Conservation (phyloP, 2,113 vertebrate genomes). For the Hemicordylus capensis region DNA sequence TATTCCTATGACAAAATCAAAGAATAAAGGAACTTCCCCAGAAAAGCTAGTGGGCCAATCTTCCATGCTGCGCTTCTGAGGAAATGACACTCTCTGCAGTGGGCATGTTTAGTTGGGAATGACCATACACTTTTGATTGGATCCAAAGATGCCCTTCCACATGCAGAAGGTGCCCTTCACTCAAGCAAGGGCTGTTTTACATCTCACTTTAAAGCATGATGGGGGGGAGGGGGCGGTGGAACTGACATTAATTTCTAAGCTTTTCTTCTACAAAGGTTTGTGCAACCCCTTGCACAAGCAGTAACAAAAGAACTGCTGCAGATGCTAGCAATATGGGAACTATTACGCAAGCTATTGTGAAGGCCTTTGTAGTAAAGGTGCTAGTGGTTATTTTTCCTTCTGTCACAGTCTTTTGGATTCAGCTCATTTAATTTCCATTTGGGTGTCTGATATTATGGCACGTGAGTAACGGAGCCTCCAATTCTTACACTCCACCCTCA, state of each 20-base stretch:
- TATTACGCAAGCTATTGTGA: background rate
- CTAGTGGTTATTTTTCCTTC: background rate
- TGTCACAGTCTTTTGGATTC: background rate
- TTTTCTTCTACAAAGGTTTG: background rate
- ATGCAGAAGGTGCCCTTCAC: background rate
- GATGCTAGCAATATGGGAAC: background rate
- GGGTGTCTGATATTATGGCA: background rate
- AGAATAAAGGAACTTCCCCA: background rate
- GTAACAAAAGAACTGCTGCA: background rate
- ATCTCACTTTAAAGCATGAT: too few relatives aligned
- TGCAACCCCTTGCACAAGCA: too few relatives aligned
- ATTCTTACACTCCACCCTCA: background rate
- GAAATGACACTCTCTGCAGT: background rate
- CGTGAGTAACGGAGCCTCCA: background rate
- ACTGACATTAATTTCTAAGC: background rate
- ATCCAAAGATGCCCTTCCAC: background rate
- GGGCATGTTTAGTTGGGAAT: background rate
- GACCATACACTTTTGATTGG: background rate
- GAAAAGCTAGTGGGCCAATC: background rate
- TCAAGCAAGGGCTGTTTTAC: background rate
- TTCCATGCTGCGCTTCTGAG: constrained; percentile 5
- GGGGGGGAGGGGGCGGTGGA: background rate
- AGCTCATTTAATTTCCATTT: background rate
- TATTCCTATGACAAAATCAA: background rate
- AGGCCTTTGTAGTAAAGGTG: background rate